Base-by-base conservation (phyloP, 1,140 invertebrate species). In the Sweltsa coloradensis region DNA sequence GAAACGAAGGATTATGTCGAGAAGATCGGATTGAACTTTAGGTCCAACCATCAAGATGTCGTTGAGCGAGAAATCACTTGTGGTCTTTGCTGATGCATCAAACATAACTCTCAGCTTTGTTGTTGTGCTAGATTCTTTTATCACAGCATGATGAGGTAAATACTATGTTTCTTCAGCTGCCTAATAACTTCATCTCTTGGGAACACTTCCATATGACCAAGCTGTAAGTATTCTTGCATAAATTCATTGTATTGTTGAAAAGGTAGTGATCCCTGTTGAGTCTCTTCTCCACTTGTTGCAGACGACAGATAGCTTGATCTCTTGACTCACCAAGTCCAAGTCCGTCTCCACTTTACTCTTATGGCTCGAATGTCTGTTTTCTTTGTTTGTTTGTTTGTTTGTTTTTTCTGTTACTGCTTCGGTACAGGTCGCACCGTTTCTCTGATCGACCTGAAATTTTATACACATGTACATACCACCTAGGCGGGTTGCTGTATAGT, bases 81-180 rank as follows among this genome's bases (percentile, higher is more conserved):
- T 31, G 3, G 61, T 59, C 43, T 61, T 60, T 4, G 48, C 42
- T 5, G 60, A 63, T 0, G 55, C 65, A 51, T 67, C 57, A 51
- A 66, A 65, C 3, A 68, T 63, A 5, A 65, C 56, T 27, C 63
- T 49, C 6, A 63, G 37, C 49, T 65, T 60, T 0, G 57, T 57
- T 13, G 62, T 60, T 9, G 43, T 40, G 13, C 53, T 57, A 18
- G 51, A 34, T 24, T 58, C 54, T n/a, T 56, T 55, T 3, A 66
- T 25, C 0, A 71, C 63, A 1, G 41, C 44, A 27, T 68, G 66
- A 57, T 72, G 69, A 3, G 68, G 65, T 6, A 70, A 59, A 64
- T 71, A 60, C 59, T 54, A 58, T 50, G 41, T 74, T 74, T 57
- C 57, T 56, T 3, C 54, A 56, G 27, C 61, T 69, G 34, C 69